Evolutionary conservation across 2,797 vertebrate genomes (phyloP).

Genomic region (Mus spretus): DNA sequence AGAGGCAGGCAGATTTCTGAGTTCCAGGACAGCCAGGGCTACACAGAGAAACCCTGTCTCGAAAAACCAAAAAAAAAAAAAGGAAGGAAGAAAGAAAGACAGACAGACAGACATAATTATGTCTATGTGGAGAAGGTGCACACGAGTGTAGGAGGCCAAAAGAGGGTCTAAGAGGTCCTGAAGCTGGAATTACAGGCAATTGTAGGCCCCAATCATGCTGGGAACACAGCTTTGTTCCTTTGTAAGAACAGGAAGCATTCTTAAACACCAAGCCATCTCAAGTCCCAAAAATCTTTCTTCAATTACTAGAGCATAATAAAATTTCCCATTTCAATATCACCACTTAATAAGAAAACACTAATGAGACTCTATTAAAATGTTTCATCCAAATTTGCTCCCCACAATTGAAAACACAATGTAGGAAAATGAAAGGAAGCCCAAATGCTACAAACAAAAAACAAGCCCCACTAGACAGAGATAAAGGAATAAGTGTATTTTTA

Average conservation of each 20-base stretch:
- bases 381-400: slow-evolving; percentile 37
- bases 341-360: slow-evolving; percentile 23
- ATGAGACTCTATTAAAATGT: slow-evolving; percentile 48
- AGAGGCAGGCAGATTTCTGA: no score
- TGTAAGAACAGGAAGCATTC: not conserved
- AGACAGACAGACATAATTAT: not conserved
- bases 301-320: slow-evolving; percentile 62
- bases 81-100: no score
- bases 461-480: not conserved
- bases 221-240: not conserved
- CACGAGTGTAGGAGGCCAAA: not conserved
- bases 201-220: not conserved
- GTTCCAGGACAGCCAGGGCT: no score
- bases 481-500: slow-evolving; percentile 28
- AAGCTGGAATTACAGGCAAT: not conserved
- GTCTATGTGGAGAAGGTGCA: not conserved
- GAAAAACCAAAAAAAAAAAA: no score
- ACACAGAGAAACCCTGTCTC: no score
- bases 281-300: not conserved
- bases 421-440: slow-evolving; percentile 59
- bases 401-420: slow-evolving; percentile 24
- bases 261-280: not conserved
- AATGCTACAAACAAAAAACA: not conserved
- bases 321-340: not conserved
- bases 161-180: not conserved